Evolutionary conservation across 2,797 vertebrate genomes (phyloP), one percentile per base, ranked within the genome.

Genomic region (Lutra lutra): DNA sequence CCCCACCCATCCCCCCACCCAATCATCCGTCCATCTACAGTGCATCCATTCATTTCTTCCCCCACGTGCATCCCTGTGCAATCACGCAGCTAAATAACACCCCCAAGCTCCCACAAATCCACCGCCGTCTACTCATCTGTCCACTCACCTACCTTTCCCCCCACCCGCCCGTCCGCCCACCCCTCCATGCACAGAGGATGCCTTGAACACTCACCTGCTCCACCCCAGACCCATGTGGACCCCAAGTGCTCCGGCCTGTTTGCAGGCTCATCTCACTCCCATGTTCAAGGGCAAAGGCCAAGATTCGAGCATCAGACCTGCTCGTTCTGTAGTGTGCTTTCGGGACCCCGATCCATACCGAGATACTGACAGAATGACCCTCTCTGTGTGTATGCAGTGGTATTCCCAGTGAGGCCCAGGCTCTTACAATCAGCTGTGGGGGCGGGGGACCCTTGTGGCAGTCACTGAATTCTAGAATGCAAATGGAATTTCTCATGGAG

Each of bases 311-410:
- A 2, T 43, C 21, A 0, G 9, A 32, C 27, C 38, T 3, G 35
- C 51, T 35, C 18, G 0, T 43, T 2, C 3, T 0, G 7, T 29
- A 6, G 3, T 2, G 23, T 10, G 54, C 11, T 11, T 15, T 0
- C 7, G 27, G 32, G 73, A 5, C 0, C 29, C 25, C 7, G 1
- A 8, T 6, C 1, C 0, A 13, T 1, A 10, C 0, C 29, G 48
- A 25, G n/a, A 0, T 2, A 10, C n/a, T n/a, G 4, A 9, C 20
- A 8, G 79, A 40, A 48, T 18, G 11, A 58, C n/a, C 68, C 79
- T 10, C 3, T n/a, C 12, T 25, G 43, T 10, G 0, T 0, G 1
- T 13, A 3, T 15, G 56, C 32, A 5, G 29, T 7, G 43, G 11
- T 3, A 7, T 27, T 54, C 46, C 66, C 56, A 29, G 38, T 1